Percentiles rank a stretch among this genome's conserved stretches.
Evolutionary conservation across 2,113 vertebrate genomes (phyloP).

Genomic region (Hippocampus comes): DNA sequence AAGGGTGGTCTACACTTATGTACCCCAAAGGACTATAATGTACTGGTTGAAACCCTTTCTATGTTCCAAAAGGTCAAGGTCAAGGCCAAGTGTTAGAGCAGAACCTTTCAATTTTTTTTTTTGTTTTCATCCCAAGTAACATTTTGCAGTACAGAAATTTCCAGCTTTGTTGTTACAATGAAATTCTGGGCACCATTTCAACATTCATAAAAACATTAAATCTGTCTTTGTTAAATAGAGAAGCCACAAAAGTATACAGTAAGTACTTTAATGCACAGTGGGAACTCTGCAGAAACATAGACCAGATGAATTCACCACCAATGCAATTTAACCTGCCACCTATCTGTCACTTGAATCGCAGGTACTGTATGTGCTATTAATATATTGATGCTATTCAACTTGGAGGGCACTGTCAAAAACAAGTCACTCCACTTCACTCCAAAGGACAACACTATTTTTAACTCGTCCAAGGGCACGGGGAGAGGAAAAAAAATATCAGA

Average conservation of each 20-base stretch:
- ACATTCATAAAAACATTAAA: too few relatives aligned
- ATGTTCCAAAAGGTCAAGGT: too few relatives aligned
- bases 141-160: too few relatives aligned
- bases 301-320: not conserved
- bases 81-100: too few relatives aligned
- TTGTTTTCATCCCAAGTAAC: too few relatives aligned
- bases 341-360: not conserved
- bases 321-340: not conserved
- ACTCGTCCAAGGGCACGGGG: constrained; percentile 46
- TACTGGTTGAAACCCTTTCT: too few relatives aligned
- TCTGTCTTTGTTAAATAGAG: not conserved
- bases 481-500: constrained; percentile 55
- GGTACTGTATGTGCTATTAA: too few relatives aligned
- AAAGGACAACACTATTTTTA: constrained; percentile 57
- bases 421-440: constrained; percentile 20
- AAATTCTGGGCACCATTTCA: too few relatives aligned
- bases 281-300: not conserved
- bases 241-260: not conserved
- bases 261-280: not conserved
- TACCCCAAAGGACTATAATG: too few relatives aligned
- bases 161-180: too few relatives aligned
- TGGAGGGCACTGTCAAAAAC: constrained; percentile 29
- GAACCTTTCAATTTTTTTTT: too few relatives aligned
- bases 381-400: not conserved
- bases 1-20: too few relatives aligned